Evolutionary conservation across 2,797 vertebrate genomes (phyloP).

Genomic region (Denticeps clupeoides): DNA sequence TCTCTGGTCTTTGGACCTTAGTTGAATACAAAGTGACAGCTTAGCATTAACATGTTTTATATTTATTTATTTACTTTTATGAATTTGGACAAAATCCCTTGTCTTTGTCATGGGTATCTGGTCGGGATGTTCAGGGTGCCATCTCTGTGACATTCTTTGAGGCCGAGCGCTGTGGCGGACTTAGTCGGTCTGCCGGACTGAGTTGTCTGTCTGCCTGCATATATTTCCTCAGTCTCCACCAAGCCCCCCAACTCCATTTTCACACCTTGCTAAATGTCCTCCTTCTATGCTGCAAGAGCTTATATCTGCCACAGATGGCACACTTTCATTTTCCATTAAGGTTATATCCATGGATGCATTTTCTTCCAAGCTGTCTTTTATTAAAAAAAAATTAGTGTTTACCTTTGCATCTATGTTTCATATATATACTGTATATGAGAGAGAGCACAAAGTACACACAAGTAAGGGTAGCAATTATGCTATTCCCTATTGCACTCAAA

Average conservation of each 20-base stretch:
- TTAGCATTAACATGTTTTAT: constrained; percentile 20
- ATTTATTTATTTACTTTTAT: no score
- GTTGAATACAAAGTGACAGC: constrained; percentile 18
- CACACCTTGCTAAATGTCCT: no score
- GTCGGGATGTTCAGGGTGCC: constrained; percentile 19
- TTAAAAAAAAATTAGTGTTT: no score
- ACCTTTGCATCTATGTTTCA: no score
- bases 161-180: constrained; percentile 14
- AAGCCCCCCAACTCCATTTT: constrained; percentile 8
- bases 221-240: constrained; percentile 9
- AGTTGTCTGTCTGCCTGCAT: constrained; percentile 18
- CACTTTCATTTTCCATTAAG: no score
- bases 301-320: constrained; percentile 8
- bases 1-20: constrained; percentile 12
- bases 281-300: no score
- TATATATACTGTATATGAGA: no score
- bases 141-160: constrained; percentile 29
- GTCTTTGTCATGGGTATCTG: constrained; percentile 33
- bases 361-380: no score
- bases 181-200: constrained; percentile 27
- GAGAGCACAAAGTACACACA: no score
- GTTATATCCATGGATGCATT: no score
- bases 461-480: no score
- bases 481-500: no score
- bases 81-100: constrained; percentile 22